Percentiles rank a stretch among this genome's conserved stretches.
Conservation (phyloP, 2,888 invertebrate genomes). For the Elegia similella region DNA sequence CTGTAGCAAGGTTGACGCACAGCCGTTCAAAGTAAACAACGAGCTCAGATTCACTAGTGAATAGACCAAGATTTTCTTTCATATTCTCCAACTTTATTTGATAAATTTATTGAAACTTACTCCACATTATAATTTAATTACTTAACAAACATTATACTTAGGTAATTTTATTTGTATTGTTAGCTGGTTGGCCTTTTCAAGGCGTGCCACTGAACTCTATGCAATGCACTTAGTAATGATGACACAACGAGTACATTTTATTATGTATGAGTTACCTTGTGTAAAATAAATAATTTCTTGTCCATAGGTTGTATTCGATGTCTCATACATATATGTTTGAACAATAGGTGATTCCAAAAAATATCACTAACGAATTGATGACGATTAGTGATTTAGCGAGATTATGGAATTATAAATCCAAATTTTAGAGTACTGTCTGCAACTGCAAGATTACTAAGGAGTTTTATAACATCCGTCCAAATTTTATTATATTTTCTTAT, state of each 20-base stretch:
- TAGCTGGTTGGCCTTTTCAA: conserved; percentile 3
- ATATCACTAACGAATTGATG: no score
- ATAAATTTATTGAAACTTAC: no score
- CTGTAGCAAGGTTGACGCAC: background rate
- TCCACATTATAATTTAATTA: no score
- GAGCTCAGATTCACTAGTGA: background rate
- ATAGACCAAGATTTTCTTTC: background rate
- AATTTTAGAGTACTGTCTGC: no score
- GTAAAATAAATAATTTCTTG: background rate
- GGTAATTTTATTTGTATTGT: background rate
- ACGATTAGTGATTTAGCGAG: no score
- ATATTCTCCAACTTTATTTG: no score
- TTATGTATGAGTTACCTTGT: background rate
- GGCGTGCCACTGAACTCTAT: conserved; percentile 12
- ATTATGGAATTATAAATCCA: no score
- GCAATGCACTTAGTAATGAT: conserved; percentile 6
- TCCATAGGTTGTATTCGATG: background rate
- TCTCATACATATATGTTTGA: no score
- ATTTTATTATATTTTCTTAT: no score
- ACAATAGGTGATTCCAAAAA: no score
- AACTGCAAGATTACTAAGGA: no score
- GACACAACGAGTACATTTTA: background rate
- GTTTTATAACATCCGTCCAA: no score
- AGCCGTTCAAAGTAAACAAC: background rate
- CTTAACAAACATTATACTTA: background rate